These are phyloP conservation scores for Phyllostomus discolor DNA, from an alignment of 2,113 vertebrate species.

Conservation along the genomic window DNA sequence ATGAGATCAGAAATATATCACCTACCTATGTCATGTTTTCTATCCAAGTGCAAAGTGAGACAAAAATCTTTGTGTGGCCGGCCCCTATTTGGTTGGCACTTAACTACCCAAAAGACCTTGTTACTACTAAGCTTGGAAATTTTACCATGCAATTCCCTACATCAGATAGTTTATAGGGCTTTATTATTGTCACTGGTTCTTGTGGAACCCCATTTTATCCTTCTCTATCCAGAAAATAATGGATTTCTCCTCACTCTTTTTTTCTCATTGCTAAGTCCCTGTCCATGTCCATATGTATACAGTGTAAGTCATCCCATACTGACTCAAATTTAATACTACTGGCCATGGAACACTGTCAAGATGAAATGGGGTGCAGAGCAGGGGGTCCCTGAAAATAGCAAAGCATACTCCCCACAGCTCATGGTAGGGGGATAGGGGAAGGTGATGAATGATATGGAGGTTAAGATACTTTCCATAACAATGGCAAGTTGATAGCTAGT, in stretches of 20 bases:
- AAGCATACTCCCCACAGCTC: too few relatives aligned
- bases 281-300: neutral
- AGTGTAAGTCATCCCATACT: neutral
- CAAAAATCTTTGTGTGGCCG: neutral
- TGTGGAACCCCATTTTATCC: neutral
- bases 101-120: slow-evolving; percentile 1
- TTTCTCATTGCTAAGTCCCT: neutral
- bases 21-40: neutral
- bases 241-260: neutral
- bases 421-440: too few relatives aligned
- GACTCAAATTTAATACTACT: neutral
- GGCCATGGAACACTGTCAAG: neutral
- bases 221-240: neutral
- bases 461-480: too few relatives aligned
- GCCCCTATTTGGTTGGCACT: neutral
- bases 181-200: neutral
- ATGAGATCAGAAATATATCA: neutral
- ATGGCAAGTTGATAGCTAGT: too few relatives aligned
- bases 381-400: too few relatives aligned
- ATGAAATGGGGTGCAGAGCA: neutral
- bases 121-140: neutral
- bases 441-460: too few relatives aligned
- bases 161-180: neutral
- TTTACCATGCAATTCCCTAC: neutral
- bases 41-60: neutral